Evolutionary conservation across 2,888 invertebrate species (phyloP).

Genomic region (Chymomyza amoena): DNA sequence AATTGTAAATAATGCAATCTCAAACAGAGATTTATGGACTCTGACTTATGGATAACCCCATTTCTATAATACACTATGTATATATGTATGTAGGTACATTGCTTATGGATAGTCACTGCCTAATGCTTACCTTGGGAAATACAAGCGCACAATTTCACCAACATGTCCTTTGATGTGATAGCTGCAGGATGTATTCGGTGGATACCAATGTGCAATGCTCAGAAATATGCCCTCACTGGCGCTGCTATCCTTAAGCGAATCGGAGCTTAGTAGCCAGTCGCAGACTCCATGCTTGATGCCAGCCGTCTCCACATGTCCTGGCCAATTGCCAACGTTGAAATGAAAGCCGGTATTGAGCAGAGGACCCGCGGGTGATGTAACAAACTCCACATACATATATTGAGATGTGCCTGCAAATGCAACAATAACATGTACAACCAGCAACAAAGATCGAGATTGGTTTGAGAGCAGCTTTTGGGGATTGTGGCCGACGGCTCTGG

Average conservation of each 20-base stretch:
- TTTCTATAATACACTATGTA: background rate
- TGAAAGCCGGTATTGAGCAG: conserved; percentile 95
- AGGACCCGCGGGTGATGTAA: conserved; percentile 93
- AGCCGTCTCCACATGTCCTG: conserved; percentile 93
- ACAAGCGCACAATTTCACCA: conserved; percentile 92
- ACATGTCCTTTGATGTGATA: conserved; percentile 92
- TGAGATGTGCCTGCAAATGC: conserved; percentile 85
- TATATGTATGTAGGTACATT: no score
- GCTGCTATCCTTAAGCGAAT: conserved; percentile 87
- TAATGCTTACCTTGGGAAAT: conserved; percentile 88
- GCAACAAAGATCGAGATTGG: background rate
- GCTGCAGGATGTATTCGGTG: conserved; percentile 94
- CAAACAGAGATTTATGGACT: conserved; percentile 3
- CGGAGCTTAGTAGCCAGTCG: conserved; percentile 92
- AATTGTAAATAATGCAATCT: background rate
- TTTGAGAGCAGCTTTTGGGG: background rate
- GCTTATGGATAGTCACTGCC: background rate
- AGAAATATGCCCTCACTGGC: conserved; percentile 93
- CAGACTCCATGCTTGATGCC: conserved; percentile 92
- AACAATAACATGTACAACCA: background rate
- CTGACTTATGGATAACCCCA: background rate
- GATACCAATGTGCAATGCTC: conserved; percentile 96
- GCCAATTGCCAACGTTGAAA: conserved; percentile 97
- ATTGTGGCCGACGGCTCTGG: background rate
- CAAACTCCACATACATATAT: conserved; percentile 92